Evolutionary conservation across 2,888 invertebrate species (phyloP), one percentile per base, ranked within the genome.

Genomic region (Microctonus hyperodae): DNA sequence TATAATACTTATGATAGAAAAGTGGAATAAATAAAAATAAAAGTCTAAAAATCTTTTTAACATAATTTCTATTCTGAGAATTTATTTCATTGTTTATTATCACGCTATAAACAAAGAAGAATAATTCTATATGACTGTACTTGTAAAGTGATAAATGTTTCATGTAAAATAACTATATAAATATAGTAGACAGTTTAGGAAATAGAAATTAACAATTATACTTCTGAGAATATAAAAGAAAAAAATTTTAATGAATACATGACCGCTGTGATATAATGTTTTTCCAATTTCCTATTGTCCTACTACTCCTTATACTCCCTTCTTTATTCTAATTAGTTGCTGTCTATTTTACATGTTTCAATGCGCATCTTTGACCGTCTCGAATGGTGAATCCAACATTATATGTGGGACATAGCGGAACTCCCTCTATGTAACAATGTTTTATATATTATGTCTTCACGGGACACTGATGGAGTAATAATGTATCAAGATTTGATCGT

Each of bases 361-460:
- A 65, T 59, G 28, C 51, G 40, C 22, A 53, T 64, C 60, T 64
- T 65, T 64, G 50, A 59, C 22, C 61, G 37, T 69, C 70, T 69
- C 64, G 74, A 79, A 77, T 77, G 72, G 71, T 74, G 64, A 73
- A 58, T 72, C 64, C 71, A 44, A 61, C 70, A 67, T 68, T 75
- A n/a, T n/a, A 81, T 80, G 79, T 80, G 74, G 81, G 79, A 81
- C 81, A 81, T 81, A 81, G 81, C 80, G 80, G 80, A 79, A 80
- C 78, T 79, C 76, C 76, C 76, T 74, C 63, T 65, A 72, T 69
- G 55, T 68, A n/a, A 44, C 53, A 50, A 35, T 50, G 64, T 60
- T 23, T 65, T 57, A 33, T 57, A 58, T 62, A 57, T 63, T 57
- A 59, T 58, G 35, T 64, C 51, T 65, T 60, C 55, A 51, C 20